Base-by-base conservation (phyloP, 2,113 vertebrate genomes). In the Sialia sialis region DNA sequence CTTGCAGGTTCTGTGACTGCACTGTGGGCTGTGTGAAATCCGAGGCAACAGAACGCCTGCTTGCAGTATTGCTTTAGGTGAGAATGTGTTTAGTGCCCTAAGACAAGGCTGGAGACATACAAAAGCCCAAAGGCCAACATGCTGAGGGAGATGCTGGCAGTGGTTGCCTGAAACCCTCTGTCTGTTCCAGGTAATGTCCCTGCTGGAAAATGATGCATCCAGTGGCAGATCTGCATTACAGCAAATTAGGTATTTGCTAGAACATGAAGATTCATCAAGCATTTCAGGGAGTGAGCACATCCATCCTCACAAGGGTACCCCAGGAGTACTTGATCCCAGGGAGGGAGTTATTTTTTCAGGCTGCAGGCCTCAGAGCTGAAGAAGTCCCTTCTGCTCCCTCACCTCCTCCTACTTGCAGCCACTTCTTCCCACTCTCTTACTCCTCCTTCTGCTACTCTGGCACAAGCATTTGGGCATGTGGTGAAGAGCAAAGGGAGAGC, bases 371-470 rank as follows among this genome's bases (percentile, higher is more conserved):
- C 55, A 58, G 63, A 79, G 4, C 54, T 62, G 70, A 83, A 87
- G 52, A 81, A 64, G 59, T 85, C 58, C 85, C 63, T 87, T 87
- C 82, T 94, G 83, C 92, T 95, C 84, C 78, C 68, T 95, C 94
- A 94, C 79, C 85, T 96, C 94, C 93, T 95, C 85, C 92, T 92
- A 62, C 75, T 79, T 55, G 49, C 85, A 96, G 67, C 95, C 78
- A 84, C 84, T 90, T 91, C 89, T 84, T 95, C 94, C 89, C 84
- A 93, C 94, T 84, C 73, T 51, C 48, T 78, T 95, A 54, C 84
- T 95, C 84, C 64, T 95, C 93, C 94, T 95, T 90, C 93, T 95
- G 95, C 81, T 89, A 26, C 43, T 48, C 84, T 95, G 93, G 95
- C 93, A 96, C 87, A 81, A 84, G 66, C 48, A 34, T 67, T 94